A percentile compares a stretch with the other conserved stretches of the same genome.
Evolutionary conservation across 2,113 vertebrate genomes (phyloP).

Genomic region (Periophthalmus modestus): DNA sequence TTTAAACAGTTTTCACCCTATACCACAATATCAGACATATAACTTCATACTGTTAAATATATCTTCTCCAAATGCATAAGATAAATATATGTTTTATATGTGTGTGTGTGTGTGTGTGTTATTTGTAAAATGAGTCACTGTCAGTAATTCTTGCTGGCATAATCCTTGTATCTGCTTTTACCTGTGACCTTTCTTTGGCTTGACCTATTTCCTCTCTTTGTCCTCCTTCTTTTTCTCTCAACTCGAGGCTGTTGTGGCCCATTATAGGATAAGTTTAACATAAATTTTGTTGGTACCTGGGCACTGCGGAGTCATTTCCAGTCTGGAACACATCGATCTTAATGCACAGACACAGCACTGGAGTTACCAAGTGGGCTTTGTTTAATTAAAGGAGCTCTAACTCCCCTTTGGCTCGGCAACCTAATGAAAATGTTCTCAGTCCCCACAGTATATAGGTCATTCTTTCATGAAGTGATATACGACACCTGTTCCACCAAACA

Average conservation of each 20-base stretch:
- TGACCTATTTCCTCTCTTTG: too few relatives aligned
- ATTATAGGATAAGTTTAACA: background rate
- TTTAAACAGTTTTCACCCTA: background rate
- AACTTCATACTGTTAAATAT: too few relatives aligned
- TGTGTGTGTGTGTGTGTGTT: too few relatives aligned
- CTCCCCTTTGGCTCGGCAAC: background rate
- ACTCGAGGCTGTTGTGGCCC: background rate
- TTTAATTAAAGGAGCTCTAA: background rate
- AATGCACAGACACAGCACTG: slow-evolving; percentile 5
- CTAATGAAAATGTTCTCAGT: background rate
- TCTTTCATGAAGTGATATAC: background rate
- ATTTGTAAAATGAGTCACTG: too few relatives aligned
- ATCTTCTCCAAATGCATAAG: too few relatives aligned
- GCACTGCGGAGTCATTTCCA: background rate
- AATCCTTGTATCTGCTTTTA: too few relatives aligned
- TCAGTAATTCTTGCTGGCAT: too few relatives aligned
- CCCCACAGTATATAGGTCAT: background rate
- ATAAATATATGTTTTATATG: too few relatives aligned
- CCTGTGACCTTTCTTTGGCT: too few relatives aligned
- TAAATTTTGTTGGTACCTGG: background rate
- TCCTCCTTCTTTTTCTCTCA: too few relatives aligned
- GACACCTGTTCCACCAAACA: background rate
- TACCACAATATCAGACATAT: background rate
- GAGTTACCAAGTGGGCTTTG: background rate
- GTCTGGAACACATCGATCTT: background rate